A percentile compares a stretch with the other conserved stretches of the same genome.
Evolutionary conservation across 2,888 invertebrate species (phyloP).

Genomic region (Gymnosoma rotundatum): DNA sequence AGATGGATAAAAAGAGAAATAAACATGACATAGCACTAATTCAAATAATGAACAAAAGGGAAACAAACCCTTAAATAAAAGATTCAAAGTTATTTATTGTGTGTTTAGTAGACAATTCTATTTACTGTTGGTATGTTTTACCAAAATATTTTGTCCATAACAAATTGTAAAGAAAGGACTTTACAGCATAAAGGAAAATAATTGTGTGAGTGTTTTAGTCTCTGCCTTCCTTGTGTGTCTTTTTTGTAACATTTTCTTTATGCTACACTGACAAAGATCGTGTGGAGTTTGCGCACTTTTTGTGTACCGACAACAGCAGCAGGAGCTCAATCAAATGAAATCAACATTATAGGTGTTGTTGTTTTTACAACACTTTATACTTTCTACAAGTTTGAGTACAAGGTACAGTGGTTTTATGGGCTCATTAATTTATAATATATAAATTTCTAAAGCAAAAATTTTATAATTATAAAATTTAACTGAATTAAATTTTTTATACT

Average conservation of each 20-base stretch:
- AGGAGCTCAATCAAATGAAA: constrained; percentile 79
- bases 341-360: constrained; percentile 70
- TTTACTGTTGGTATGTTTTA: constrained; percentile 61
- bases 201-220: not conserved
- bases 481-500: too few species aligned
- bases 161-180: constrained; percentile 77
- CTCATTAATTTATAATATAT: not conserved
- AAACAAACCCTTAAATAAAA: constrained; percentile 29
- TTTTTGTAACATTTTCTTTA: constrained; percentile 26
- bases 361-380: constrained; percentile 55
- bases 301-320: constrained; percentile 79
- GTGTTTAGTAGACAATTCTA: constrained; percentile 50
- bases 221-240: not conserved
- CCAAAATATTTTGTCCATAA: constrained; percentile 80
- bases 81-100: constrained; percentile 39
- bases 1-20: constrained; percentile 12
- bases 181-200: constrained; percentile 30
- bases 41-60: constrained; percentile 59
- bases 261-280: constrained; percentile 68
- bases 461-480: too few species aligned
- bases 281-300: constrained; percentile 76
- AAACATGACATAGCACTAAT: constrained; percentile 67
- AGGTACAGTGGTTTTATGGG: constrained; percentile 25
- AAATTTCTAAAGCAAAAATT: too few species aligned
- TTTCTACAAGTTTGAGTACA: not conserved